Base-by-base conservation (phyloP, 1,140 invertebrate species). In the Rhyzopertha dominica region DNA sequence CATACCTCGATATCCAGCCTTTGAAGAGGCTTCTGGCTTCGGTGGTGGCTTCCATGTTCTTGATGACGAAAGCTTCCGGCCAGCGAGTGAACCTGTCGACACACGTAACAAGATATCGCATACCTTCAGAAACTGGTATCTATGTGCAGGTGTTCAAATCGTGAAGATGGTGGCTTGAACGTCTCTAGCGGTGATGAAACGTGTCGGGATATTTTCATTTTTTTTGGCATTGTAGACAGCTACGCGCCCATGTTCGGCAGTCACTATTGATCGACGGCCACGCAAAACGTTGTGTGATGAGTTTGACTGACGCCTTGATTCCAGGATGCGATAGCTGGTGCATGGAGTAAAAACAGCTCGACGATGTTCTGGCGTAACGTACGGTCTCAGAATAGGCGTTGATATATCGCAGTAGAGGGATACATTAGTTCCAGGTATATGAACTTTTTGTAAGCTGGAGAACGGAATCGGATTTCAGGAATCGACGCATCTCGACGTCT, bases 51-150 rank as follows among this genome's bases (percentile, higher is more conserved):
- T 54, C 38, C 3, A 61, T 61, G 40, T 69, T 56, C 28, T 26
- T 9, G 1, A 68, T 34, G 2, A 67, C 62, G 20, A 63, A 41
- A 2, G 53, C 62, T 58, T 72, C 65, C 0, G 59, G 62, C 63
- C 67, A 75, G 9, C 65, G 35, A 5, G 66, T 64, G 43, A 53
- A 68, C 10, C 61, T 29, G 41, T 71, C 61, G 10, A 69, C 57
- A 1, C 38, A 41, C 1, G 65, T 70, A 3, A 72, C 49, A 13
- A 49, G 50, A 38, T 68, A 70, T 9, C 13, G 26, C 29, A 18
- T 54, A 5, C 49, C 61, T 22, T 25, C 34, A 16, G 14, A 35
- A 44, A 18, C 3, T 16, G 63, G 58, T 51, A 51, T 69, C 70
- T 0, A 73, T 38, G 46, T 74, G 58, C 1, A 71, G 37, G 30